phyloP scores from a whole-genome alignment of 2,888 invertebrate genomes.

The Sussaba pulchella region DNA sequence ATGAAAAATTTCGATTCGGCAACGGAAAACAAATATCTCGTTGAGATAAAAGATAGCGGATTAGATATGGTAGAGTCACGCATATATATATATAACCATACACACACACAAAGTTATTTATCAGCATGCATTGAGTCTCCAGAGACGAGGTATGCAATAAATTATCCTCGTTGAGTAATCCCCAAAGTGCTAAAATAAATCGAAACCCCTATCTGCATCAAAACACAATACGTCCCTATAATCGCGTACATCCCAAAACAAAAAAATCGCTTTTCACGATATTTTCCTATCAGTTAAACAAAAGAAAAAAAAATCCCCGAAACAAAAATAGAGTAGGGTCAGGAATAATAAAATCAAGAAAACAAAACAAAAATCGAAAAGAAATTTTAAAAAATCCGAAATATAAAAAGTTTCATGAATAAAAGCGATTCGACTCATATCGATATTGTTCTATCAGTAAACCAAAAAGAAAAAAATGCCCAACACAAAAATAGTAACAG shows the following conservation, averaged over 20 bases:
- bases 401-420: too few relatives aligned
- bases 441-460: too few relatives aligned
- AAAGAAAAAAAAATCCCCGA: constrained; percentile 1
- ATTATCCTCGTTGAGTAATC: background rate
- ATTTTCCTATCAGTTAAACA: background rate
- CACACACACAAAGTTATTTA: constrained; percentile 21
- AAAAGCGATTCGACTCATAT: too few relatives aligned
- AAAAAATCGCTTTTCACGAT: background rate
- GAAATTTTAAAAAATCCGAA: too few relatives aligned
- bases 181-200: constrained; percentile 9
- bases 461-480: too few relatives aligned
- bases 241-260: background rate
- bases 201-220: background rate
- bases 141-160: background rate
- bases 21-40: background rate
- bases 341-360: constrained; percentile 10
- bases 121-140: background rate
- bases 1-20: background rate
- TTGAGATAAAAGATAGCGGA: background rate
- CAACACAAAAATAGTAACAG: too few relatives aligned
- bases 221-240: constrained; percentile 6
- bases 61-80: background rate
- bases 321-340: background rate
- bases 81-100: too few relatives aligned
- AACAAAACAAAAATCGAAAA: too few relatives aligned